Base-by-base conservation (phyloP, 2,113 vertebrate genomes). In the Chionis minor region DNA sequence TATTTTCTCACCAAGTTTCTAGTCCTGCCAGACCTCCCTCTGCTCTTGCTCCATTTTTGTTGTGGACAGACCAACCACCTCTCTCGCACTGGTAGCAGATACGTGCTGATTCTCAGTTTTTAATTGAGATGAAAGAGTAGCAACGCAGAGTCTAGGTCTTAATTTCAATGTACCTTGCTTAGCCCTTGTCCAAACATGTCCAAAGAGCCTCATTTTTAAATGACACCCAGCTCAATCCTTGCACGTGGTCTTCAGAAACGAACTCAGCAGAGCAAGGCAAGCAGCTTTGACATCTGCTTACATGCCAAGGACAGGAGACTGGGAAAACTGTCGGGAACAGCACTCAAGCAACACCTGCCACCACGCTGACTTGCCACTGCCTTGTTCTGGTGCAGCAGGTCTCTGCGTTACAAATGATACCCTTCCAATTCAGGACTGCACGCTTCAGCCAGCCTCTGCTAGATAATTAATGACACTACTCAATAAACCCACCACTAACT, bases 21-120 rank as follows among this genome's bases (percentile, higher is more conserved):
- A 79, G 63, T 47, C 45, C 38, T 63, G 54, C 18, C 66, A 33
- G 77, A 56, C 6, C 5, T 55, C 47, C 28, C 33, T 16, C 9
- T 35, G 30, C 9, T 74, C 49, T 79, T 54, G 28, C 38, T 84
- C 10, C 4, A 1, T 49, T 65, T 85, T 28, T 67, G 5, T 62
- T 62, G n/a, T 0, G 3, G 62, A 22, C 20, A 33, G 45, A 44
- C 56, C 81, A 56, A 38, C 23, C 49, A 10, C 24, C 26, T 52
- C n/a, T 42, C 26, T 58, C 45, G 28, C n/a, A 24, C 22, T 1
- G 0, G 30, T 44, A 59, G 45, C 30, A 59, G 51, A 42, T 9
- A 7, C 0, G 0, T 1, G 0, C 33, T 9, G 20, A 28, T 38
- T 81, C n/a, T 52, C 56, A 40, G 24, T 47, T 75, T 74, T 85